A percentile compares a stretch with the other conserved stretches of the same genome.
These are phyloP conservation scores for Anoplophora glabripennis DNA, from an alignment of 1,140 invertebrate species.

Conservation along the genomic window DNA sequence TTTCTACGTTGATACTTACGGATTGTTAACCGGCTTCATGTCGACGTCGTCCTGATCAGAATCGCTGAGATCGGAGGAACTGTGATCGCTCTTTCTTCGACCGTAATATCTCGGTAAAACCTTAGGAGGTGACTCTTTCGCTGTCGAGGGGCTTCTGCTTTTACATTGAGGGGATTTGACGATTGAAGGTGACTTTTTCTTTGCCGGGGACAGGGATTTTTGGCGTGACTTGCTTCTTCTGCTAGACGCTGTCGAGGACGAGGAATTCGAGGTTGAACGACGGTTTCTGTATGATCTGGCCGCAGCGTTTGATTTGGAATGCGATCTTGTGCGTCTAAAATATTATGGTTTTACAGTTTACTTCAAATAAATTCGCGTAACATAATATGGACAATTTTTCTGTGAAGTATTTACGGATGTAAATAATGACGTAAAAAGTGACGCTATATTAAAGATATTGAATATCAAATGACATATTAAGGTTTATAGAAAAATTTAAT, in stretches of 20 bases:
- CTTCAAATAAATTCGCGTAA: too few relatives aligned
- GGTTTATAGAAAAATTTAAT: too few relatives aligned
- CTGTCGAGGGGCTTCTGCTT: slow-evolving; percentile 39
- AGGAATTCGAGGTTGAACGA: slow-evolving; percentile 6
- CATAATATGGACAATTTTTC: too few relatives aligned
- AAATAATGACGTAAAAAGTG: too few relatives aligned
- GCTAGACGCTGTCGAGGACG: slow-evolving; percentile 22
- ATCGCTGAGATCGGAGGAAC: slow-evolving; percentile 49
- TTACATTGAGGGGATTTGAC: slow-evolving; percentile 41
- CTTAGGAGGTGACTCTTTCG: slow-evolving; percentile 42
- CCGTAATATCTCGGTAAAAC: slow-evolving; percentile 62
- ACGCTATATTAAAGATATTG: too few relatives aligned
- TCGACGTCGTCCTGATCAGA: slow-evolving; percentile 30
- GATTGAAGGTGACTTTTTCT: not conserved
- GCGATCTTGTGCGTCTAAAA: too few relatives aligned
- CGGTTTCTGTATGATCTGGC: not conserved
- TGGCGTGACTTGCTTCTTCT: slow-evolving; percentile 14
- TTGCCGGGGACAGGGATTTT: slow-evolving; percentile 9
- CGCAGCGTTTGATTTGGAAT: too few relatives aligned
- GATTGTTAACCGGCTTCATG: slow-evolving; percentile 27
- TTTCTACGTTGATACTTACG: slow-evolving; percentile 25
- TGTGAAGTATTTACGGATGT: too few relatives aligned
- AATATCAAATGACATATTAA: too few relatives aligned
- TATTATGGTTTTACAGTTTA: too few relatives aligned
- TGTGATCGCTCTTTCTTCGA: slow-evolving; percentile 57